A percentile compares a stretch with the other conserved stretches of the same genome.
Conservation (phyloP, 2,113 vertebrate species). For the Rhombomys opimus region DNA sequence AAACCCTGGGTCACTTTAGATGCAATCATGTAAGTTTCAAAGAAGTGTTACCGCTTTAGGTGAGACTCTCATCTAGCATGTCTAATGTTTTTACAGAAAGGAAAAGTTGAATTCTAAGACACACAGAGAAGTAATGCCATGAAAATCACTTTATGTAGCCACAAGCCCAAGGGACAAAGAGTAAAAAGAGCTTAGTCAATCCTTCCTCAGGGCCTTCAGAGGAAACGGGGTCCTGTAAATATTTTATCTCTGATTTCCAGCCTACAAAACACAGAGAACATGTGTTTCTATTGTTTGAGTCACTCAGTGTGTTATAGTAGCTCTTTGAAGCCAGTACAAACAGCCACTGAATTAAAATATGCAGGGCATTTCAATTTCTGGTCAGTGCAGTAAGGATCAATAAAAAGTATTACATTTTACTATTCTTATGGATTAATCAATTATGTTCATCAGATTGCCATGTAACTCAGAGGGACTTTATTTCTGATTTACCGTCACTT, state of each 20-base stretch:
- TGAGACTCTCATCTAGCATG: background rate
- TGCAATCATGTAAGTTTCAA: background rate
- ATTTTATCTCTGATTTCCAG: background rate
- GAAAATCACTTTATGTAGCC: background rate
- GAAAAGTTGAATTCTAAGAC: background rate
- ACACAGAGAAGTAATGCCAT: background rate
- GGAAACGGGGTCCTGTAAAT: background rate
- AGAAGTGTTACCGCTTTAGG: background rate
- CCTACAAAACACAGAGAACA: background rate
- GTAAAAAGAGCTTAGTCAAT: background rate
- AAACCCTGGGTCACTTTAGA: background rate
- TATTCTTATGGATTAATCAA: background rate
- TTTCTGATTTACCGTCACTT: slow-evolving; percentile 90
- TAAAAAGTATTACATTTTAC: background rate
- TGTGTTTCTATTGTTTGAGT: background rate
- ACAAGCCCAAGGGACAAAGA: background rate
- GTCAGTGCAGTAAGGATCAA: background rate
- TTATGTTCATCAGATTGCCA: background rate
- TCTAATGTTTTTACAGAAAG: background rate
- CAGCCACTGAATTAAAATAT: background rate
- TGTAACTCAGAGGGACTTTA: background rate
- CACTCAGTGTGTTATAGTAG: background rate
- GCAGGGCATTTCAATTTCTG: background rate
- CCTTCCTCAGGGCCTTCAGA: background rate
- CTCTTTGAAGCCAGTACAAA: background rate